Conservation (phyloP, 2,113 vertebrate species). For the Carassius gibelio region DNA sequence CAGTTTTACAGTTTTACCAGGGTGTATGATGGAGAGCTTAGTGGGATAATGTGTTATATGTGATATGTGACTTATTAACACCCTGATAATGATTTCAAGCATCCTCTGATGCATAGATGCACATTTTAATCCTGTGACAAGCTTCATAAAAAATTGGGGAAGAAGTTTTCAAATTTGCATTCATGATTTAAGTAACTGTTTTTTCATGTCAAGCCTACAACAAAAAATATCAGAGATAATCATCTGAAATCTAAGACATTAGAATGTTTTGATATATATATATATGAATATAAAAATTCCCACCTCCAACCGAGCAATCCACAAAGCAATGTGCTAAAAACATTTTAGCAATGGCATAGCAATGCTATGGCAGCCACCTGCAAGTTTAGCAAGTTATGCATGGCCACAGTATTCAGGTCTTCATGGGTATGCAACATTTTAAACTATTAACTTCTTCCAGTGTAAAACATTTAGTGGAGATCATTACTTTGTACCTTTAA, state of each 20-base stretch:
- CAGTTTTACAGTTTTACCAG: not conserved
- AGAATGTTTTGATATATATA: too few relatives aligned
- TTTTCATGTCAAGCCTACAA: not conserved
- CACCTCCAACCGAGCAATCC: too few relatives aligned
- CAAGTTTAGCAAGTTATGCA: not conserved
- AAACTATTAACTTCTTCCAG: not conserved
- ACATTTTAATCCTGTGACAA: not conserved
- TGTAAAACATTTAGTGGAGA: not conserved
- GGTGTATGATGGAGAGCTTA: not conserved
- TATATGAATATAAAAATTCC: too few relatives aligned
- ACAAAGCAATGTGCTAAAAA: too few relatives aligned
- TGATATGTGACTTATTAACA: not conserved
- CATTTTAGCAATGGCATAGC: too few relatives aligned
- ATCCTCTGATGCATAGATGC: not conserved
- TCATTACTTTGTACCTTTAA: not conserved
- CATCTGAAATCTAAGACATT: not conserved
- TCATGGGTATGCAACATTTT: not conserved
- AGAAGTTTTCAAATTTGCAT: not conserved
- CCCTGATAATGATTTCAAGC: not conserved
- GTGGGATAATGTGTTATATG: not conserved
- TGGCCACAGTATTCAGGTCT: not conserved
- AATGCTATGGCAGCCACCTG: not conserved
- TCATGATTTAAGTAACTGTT: not conserved
- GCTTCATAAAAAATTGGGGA: not conserved
- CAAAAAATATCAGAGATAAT: not conserved